Base-by-base conservation (phyloP, 2,113 vertebrate species). In the Muntiacus reevesi region DNA sequence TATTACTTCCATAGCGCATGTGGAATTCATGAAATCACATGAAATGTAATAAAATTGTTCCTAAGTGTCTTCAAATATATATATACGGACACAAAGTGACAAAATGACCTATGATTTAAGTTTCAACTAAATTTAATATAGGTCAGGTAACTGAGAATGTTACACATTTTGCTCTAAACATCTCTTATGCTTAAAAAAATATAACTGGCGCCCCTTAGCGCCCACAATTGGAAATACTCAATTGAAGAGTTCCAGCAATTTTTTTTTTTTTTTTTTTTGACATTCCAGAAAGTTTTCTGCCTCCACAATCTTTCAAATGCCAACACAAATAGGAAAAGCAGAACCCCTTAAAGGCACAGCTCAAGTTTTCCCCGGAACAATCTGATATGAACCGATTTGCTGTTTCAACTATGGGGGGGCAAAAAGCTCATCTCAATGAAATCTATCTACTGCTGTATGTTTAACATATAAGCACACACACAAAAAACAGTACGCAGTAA, bases 281-380 rank as follows among this genome's bases (percentile, higher is more conserved):
- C 98, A 99, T 99, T 99, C 99, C 99, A 98, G 98, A 99, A 99
- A 99, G 99, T 99, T 99, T 99, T 99, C 98, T 96, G 98, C 98
- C 98, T 98, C 98, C 98, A 98, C 98, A 98, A 98, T 98, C 97
- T 98, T 98, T 98, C 98, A 98, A 97, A 8, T 96, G 98, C 98
- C 99, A 99, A 98, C 95, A 97, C 98, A 99, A 99, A 98, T 97
- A 98, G 98, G 98, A 98, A 98, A 98, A 97, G 97, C 97, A 98
- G 94, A 97, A 96, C 96, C 95, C 97, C 97, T 99, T 99, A 99
- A 99, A 99, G 98, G 89, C 97, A 78, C 97, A 93, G 97, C 92
- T 76, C 95, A 79, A 86, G 81, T 96, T 97, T 97, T 96, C 82
- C 78, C 87, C 47, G 62, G 59, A 91, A 54, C 96, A 87, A 82